phyloP scores from a whole-genome alignment of 2,888 invertebrate species.

The Thyatira batis region DNA sequence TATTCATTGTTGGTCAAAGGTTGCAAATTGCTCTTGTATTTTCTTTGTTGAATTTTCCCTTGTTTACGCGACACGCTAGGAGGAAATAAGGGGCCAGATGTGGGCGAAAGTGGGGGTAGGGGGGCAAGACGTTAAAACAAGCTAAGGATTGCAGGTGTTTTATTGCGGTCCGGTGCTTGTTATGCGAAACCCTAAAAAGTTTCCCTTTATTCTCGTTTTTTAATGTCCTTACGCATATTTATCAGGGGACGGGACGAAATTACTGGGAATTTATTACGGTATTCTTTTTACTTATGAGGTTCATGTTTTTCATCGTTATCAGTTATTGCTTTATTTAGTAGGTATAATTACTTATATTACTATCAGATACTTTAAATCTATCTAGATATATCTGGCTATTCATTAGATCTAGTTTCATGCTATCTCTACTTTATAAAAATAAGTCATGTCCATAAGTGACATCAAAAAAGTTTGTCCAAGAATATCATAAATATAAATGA shows the following conservation, averaged over 20 bases:
- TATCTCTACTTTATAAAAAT: no score
- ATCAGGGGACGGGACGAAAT: constrained; percentile 11
- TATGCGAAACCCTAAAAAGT: constrained; percentile 45
- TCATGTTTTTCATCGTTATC: no score
- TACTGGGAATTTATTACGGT: constrained; percentile 4
- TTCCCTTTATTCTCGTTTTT: constrained; percentile 21
- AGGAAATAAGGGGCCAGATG: constrained; percentile 1
- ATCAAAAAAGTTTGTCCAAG: no score
- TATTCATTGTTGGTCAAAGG: constrained; percentile 28
- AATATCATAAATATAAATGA: not conserved
- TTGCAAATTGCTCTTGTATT: constrained; percentile 30
- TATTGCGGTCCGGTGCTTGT: constrained; percentile 48
- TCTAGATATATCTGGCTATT: no score
- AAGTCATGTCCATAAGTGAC: no score
- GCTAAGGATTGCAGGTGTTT: constrained; percentile 47
- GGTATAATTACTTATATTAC: no score
- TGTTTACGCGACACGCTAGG: constrained; percentile 29
- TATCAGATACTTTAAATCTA: no score
- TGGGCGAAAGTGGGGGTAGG: constrained; percentile 15
- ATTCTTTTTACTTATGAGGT: not conserved
- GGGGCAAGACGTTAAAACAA: constrained; percentile 31
- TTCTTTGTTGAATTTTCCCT: constrained; percentile 28
- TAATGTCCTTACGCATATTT: constrained; percentile 21
- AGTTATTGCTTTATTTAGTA: no score
- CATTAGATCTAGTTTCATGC: no score